A percentile compares a stretch with the other conserved stretches of the same genome.
These are phyloP conservation scores for Clarias platycephalus DNA, from an alignment of 2,797 vertebrate genomes.

Conservation along the genomic window DNA sequence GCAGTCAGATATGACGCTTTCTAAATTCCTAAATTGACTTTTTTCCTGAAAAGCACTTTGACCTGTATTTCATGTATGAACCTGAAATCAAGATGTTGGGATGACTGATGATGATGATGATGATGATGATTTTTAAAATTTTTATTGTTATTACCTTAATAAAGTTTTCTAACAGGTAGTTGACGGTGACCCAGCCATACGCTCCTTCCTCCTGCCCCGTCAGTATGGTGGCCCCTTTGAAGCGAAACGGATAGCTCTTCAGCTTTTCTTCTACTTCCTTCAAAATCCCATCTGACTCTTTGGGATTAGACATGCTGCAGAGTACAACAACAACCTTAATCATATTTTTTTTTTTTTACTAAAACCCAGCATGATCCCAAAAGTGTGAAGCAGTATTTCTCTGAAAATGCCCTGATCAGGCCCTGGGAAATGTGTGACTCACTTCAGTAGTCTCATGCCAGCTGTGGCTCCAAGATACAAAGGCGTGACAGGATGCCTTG, in stretches of 20 bases:
- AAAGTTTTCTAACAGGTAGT: conserved; percentile 78
- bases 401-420: not conserved
- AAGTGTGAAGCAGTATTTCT: not conserved
- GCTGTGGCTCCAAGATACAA: conserved; percentile 77
- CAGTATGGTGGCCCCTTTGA: conserved; percentile 75
- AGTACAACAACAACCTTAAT: conserved; percentile 6
- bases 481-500: conserved; percentile 63
- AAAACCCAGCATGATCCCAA: not conserved
- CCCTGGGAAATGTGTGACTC: conserved; percentile 34
- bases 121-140: not conserved
- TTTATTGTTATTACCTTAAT: conserved; percentile 68
- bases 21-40: rapidly evolving
- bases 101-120: not conserved
- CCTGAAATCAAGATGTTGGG: not conserved
- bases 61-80: not conserved
- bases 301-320: conserved; percentile 52
- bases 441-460: conserved; percentile 80
- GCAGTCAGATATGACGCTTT: not conserved
- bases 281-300: conserved; percentile 63
- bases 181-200: conserved; percentile 81
- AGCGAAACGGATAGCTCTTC: conserved; percentile 68
- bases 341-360: not conserved
- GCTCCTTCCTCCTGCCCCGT: conserved; percentile 76
- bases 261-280: conserved; percentile 65
- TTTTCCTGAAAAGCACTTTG: not conserved